Percentiles rank a stretch among this genome's conserved stretches.
phyloP scores from a whole-genome alignment of 2,797 vertebrate species.

The Harpagifer antarcticus region DNA sequence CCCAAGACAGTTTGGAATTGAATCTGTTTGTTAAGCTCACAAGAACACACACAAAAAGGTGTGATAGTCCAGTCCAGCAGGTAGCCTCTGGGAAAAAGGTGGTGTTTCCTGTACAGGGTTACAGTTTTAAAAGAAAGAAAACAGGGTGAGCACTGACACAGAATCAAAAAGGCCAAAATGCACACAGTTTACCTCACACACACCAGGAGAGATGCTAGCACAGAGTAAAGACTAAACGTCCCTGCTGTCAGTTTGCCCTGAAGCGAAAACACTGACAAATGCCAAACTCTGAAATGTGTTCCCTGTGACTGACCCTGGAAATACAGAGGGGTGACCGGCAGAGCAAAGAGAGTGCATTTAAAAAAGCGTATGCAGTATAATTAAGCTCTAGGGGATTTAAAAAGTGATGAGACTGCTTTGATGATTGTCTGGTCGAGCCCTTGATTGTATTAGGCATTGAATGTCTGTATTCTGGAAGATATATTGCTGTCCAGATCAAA shows the following conservation, averaged over 20 bases:
- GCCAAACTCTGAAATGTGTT: constrained; percentile 25
- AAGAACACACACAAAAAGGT: not conserved
- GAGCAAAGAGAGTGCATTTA: not conserved
- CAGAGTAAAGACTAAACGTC: constrained; percentile 16
- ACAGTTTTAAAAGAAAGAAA: constrained; percentile 31
- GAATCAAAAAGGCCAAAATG: constrained; percentile 13
- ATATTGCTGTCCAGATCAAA: too few species aligned
- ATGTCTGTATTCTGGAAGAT: too few species aligned
- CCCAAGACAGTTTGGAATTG: too few species aligned
- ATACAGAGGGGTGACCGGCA: not conserved
- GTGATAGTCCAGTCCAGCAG: not conserved
- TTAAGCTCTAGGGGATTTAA: not conserved
- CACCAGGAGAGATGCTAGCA: constrained; percentile 18
- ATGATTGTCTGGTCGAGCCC: not conserved
- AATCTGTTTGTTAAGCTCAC: too few species aligned
- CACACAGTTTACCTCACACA: not conserved
- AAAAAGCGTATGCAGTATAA: not conserved
- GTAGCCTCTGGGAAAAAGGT: constrained; percentile 4
- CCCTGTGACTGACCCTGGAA: constrained; percentile 19
- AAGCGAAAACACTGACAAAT: constrained; percentile 37
- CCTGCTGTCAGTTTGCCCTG: constrained; percentile 37
- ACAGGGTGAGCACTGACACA: constrained; percentile 12
- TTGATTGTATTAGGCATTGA: not conserved
- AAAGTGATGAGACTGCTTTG: not conserved
- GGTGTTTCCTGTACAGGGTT: constrained; percentile 8